These are phyloP conservation scores for Trilocha varians DNA, from an alignment of 2,888 invertebrate species.

Conservation along the genomic window DNA sequence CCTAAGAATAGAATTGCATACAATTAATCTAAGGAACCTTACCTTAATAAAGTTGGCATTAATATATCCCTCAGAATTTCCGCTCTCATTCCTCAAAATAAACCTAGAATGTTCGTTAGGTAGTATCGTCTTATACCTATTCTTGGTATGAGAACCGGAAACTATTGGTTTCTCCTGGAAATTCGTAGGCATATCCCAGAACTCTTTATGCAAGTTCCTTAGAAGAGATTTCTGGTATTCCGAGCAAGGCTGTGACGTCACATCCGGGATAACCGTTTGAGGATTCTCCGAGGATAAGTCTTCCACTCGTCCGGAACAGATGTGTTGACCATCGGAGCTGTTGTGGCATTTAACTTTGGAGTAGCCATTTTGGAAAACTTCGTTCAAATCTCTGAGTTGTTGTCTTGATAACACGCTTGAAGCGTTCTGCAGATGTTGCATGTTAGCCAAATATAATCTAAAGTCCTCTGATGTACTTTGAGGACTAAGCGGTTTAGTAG, in stretches of 20 bases:
- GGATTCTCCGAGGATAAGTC: slow-evolving; percentile 46
- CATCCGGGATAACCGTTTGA: slow-evolving; percentile 51
- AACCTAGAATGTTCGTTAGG: slow-evolving; percentile 93
- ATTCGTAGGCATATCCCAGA: slow-evolving; percentile 95
- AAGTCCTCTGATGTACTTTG: slow-evolving; percentile 80
- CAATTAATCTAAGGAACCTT: too few species aligned
- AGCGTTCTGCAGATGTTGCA: slow-evolving; percentile 81
- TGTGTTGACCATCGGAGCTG: slow-evolving; percentile 39
- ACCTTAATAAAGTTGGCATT: slow-evolving; percentile 96
- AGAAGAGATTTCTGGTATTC: slow-evolving; percentile 76
- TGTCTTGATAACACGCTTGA: slow-evolving; percentile 76
- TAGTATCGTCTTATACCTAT: slow-evolving; percentile 90
- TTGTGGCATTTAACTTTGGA: slow-evolving; percentile 55
- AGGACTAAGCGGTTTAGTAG: slow-evolving; percentile 77
- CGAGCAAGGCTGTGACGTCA: slow-evolving; percentile 60
- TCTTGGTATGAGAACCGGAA: slow-evolving; percentile 90
- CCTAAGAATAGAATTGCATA: too few species aligned
- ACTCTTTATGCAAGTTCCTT: slow-evolving; percentile 83
- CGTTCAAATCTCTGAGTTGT: slow-evolving; percentile 73
- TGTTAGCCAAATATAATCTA: slow-evolving; percentile 79
- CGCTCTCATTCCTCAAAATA: slow-evolving; percentile 70
- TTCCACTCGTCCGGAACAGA: slow-evolving; percentile 44
- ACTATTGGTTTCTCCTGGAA: slow-evolving; percentile 92
- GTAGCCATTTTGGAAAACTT: slow-evolving; percentile 73
- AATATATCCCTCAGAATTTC: slow-evolving; percentile 82